These are phyloP conservation scores for Oreotrochilus melanogaster DNA, from an alignment of 2,113 vertebrate genomes.

Conservation along the genomic window DNA sequence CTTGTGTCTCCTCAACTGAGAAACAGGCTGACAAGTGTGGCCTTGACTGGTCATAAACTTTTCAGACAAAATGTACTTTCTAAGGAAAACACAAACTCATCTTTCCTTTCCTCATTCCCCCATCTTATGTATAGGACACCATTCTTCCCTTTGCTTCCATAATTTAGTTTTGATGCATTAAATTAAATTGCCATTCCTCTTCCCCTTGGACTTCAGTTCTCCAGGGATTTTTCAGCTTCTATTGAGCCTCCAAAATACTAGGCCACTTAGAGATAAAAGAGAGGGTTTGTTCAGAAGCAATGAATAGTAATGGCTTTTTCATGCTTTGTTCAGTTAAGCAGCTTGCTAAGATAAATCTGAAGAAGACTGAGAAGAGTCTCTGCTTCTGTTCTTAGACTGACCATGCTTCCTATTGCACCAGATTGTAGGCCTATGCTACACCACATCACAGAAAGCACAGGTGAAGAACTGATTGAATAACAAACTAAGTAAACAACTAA, in stretches of 20 bases:
- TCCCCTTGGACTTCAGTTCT: background rate
- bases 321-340: background rate
- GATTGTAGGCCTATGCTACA: background rate
- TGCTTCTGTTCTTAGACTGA: background rate
- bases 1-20: background rate
- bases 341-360: background rate
- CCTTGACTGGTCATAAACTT: background rate
- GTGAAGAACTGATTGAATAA: background rate
- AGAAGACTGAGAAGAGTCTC: background rate
- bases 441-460: background rate
- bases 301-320: background rate
- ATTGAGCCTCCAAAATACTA: background rate
- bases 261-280: background rate
- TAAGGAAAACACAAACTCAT: background rate
- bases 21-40: accelerated
- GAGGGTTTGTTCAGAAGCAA: background rate
- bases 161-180: background rate
- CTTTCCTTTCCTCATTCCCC: background rate
- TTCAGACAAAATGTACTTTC: background rate
- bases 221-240: background rate
- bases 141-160: background rate
- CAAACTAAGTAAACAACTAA: background rate
- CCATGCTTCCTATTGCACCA: background rate
- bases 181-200: background rate
- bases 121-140: background rate